These are phyloP conservation scores for Cephalopholis sonnerati DNA, from an alignment of 2,113 vertebrate species.

Conservation along the genomic window DNA sequence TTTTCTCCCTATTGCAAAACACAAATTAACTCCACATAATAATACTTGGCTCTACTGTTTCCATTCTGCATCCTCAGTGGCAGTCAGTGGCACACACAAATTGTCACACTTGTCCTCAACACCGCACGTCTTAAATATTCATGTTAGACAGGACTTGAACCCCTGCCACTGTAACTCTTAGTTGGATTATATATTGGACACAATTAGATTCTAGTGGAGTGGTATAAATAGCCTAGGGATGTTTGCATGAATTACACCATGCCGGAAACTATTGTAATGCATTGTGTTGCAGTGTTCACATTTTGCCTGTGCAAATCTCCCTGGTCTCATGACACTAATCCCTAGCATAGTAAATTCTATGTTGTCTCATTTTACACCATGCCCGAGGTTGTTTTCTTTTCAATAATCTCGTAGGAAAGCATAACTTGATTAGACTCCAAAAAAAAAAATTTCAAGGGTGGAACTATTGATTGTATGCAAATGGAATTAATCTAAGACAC, in stretches of 20 bases:
- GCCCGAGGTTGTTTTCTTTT: constrained; percentile 79
- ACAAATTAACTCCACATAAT: constrained; percentile 18
- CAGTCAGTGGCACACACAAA: constrained; percentile 39
- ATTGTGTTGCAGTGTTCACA: constrained; percentile 74
- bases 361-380: constrained; percentile 77
- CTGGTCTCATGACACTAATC: constrained; percentile 81
- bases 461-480: constrained; percentile 85
- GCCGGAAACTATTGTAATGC: constrained; percentile 80
- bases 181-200: constrained; percentile 83
- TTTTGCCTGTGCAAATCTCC: constrained; percentile 77
- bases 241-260: constrained; percentile 81
- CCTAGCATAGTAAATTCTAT: constrained; percentile 70
- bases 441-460: constrained; percentile 64
- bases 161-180: constrained; percentile 78
- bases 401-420: constrained; percentile 79
- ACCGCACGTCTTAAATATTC: constrained; percentile 75
- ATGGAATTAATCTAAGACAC: constrained; percentile 82
- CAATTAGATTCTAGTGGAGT: constrained; percentile 80
- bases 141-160: constrained; percentile 77
- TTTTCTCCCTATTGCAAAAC: constrained; percentile 11
- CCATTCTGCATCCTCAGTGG: constrained; percentile 5
- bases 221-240: constrained; percentile 82
- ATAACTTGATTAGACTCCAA: constrained; percentile 80
- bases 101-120: constrained; percentile 69
- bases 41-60: not conserved